Conservation (phyloP, 37 sponge, comb jelly and placozoan genomes). For the Chondrilla cf. caribensis region DNA sequence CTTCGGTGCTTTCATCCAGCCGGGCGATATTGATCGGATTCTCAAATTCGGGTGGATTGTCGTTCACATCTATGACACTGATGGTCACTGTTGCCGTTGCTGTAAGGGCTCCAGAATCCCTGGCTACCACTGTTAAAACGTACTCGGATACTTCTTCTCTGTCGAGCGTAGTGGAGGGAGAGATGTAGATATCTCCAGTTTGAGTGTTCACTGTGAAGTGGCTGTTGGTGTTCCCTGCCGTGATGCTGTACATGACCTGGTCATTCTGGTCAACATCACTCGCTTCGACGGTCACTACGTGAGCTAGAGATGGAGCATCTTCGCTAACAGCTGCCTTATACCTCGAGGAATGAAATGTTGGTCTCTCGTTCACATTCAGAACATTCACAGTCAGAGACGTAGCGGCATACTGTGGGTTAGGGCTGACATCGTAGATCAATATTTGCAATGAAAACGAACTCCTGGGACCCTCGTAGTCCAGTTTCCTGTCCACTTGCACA, state of each 20-base stretch:
- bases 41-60: slow-evolving; percentile 37
- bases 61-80: slow-evolving; percentile 51
- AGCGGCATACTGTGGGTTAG: slow-evolving; percentile 32
- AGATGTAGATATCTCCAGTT: slow-evolving; percentile 54
- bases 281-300: neutral
- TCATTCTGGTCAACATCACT: neutral
- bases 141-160: slow-evolving; percentile 30
- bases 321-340: neutral
- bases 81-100: slow-evolving; percentile 33
- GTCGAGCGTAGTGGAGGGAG: neutral
- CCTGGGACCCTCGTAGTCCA: slow-evolving; percentile 34
- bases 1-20: slow-evolving; percentile 13
- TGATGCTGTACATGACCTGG: neutral
- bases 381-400: slow-evolving; percentile 29
- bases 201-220: slow-evolving; percentile 42
- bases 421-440: slow-evolving; percentile 49
- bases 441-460: slow-evolving; percentile 24
- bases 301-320: neutral
- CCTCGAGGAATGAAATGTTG: neutral
- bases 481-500: neutral
- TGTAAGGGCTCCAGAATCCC: slow-evolving; percentile 18
- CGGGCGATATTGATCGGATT: neutral
- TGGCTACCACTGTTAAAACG: slow-evolving; percentile 46
- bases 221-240: neutral
- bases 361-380: neutral